Base-by-base conservation (phyloP, 2,888 invertebrate genomes). In the Fragum sueziense region DNA sequence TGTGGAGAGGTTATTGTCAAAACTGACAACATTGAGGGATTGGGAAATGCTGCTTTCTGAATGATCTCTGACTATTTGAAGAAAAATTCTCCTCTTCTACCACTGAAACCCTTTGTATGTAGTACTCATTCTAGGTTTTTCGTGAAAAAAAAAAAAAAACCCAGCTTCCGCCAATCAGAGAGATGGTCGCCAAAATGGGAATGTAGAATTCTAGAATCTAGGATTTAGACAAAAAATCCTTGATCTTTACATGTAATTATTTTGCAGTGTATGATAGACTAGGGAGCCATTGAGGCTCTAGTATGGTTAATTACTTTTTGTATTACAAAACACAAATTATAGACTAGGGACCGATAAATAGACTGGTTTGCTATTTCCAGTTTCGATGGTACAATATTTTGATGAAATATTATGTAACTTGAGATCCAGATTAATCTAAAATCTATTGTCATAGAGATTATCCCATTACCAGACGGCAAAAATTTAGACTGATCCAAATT, bases 21-120 rank as follows among this genome's bases (percentile, higher is more conserved):
- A 62, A 41, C 25, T 71, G 71, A 71, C 71, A 71, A 41, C 22
- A 17, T 59, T 65, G 68, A 37, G 33, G 52, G 79, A 79, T 79
- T 67, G 52, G 79, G 62, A 75, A 75, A 72, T 14, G 14, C 47
- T 47, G 47, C 47, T 47, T 47, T 47, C 17, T 47, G 7, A 9
- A 47, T 78, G 47, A n/a, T 14, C 14, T 47, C 47, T n/a, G n/a
- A n/a, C n/a, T 14, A 47, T 47, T n/a, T n/a, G n/a, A n/a, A n/a
- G n/a, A n/a, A n/a, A n/a, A n/a, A n/a, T n/a, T n/a, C n/a, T n/a
- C n/a, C n/a, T n/a, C n/a, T n/a, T n/a, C n/a, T n/a, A n/a, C n/a
- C n/a, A n/a, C n/a, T n/a, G n/a, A n/a, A n/a, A n/a, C n/a, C n/a
- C n/a, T n/a, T n/a, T n/a, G n/a, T n/a, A n/a, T n/a, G n/a, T n/a